Evolutionary conservation across 2,113 vertebrate species (phyloP).

Genomic region (Empidonax alnorum): DNA sequence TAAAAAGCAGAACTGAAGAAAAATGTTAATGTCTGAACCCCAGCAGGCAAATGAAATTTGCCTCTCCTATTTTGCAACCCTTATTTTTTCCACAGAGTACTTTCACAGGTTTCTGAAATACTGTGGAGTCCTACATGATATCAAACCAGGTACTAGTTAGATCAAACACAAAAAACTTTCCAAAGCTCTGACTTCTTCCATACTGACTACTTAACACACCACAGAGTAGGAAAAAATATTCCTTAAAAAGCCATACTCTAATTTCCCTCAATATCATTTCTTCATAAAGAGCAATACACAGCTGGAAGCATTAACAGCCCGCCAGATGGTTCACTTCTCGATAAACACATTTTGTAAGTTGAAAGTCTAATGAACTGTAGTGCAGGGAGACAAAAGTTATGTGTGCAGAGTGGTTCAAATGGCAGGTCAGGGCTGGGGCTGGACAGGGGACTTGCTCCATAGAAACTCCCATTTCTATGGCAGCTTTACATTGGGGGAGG

Average conservation of each 20-base stretch:
- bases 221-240: slow-evolving; percentile 12
- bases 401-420: background rate
- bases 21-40: background rate
- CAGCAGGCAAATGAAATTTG: background rate
- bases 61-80: slow-evolving; percentile 7
- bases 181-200: background rate
- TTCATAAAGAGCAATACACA: slow-evolving; percentile 2
- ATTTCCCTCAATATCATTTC: slow-evolving; percentile 7
- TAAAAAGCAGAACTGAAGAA: background rate
- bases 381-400: slow-evolving; percentile 31
- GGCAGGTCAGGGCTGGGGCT: slow-evolving; percentile 20
- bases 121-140: background rate
- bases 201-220: background rate
- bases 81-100: slow-evolving; percentile 18
- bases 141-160: slow-evolving; percentile 13
- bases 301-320: slow-evolving; percentile 42
- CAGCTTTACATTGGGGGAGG: background rate
- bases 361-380: slow-evolving; percentile 54
- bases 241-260: slow-evolving; percentile 23
- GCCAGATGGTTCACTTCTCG: slow-evolving; percentile 40
- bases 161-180: slow-evolving; percentile 35
- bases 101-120: slow-evolving; percentile 14
- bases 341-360: slow-evolving; percentile 33
- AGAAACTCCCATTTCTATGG: background rate
- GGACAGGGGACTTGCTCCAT: background rate